phyloP scores from a whole-genome alignment of 2,113 vertebrate species.

The Cheilinus undulatus region DNA sequence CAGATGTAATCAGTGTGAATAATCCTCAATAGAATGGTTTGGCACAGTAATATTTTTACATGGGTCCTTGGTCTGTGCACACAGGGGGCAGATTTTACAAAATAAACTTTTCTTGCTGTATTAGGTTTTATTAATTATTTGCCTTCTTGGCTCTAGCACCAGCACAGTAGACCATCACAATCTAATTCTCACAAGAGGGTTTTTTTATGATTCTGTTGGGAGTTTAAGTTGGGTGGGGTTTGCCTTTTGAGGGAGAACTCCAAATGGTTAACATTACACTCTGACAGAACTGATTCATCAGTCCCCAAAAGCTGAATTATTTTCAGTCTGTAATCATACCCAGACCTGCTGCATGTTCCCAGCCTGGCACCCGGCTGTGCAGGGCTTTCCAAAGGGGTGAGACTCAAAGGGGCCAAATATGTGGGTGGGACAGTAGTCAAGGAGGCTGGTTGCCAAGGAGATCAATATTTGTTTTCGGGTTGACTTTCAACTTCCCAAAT shows the following conservation, averaged over 20 bases:
- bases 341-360: conserved; percentile 37
- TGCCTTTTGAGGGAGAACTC: conserved; percentile 5
- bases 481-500: conserved; percentile 41
- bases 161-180: not conserved
- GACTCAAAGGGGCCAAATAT: conserved; percentile 16
- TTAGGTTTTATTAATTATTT: not conserved
- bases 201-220: conserved; percentile 12
- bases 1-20: conserved; percentile 43
- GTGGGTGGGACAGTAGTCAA: conserved; percentile 45
- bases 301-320: conserved; percentile 25
- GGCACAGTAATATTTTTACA: no score
- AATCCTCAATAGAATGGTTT: not conserved
- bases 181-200: not conserved
- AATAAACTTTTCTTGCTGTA: not conserved
- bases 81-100: not conserved
- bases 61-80: not conserved
- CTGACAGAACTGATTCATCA: conserved; percentile 40
- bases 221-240: not conserved
- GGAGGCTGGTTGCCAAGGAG: conserved; percentile 41
- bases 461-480: conserved; percentile 58
- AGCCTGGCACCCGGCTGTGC: conserved; percentile 9
- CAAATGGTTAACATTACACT: conserved; percentile 27
- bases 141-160: not conserved
- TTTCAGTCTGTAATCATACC: conserved; percentile 38
- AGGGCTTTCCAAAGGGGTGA: conserved; percentile 14